Conservation (phyloP, 1,140 invertebrate species). For the Drosophila santomea region DNA sequence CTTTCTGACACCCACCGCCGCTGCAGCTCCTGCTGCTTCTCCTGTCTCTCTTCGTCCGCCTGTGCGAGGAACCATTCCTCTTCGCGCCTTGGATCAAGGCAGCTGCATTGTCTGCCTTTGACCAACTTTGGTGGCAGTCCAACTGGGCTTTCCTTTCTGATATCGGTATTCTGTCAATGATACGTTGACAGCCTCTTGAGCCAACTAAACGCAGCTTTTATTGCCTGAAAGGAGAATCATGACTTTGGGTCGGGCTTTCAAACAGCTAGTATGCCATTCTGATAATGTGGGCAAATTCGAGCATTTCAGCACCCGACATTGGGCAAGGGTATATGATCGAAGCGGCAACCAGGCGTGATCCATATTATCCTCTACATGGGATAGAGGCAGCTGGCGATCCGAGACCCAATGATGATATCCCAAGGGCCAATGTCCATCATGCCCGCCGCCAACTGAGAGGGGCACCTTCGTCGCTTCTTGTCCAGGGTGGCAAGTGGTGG, state of each 20-base stretch:
- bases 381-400: constrained; percentile 1
- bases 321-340: background rate
- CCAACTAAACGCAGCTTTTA: constrained; percentile 12
- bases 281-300: no score
- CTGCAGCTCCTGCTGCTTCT: constrained; percentile 19
- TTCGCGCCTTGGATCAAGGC: constrained; percentile 40
- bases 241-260: background rate
- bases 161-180: constrained; percentile 38
- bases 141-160: constrained; percentile 35
- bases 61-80: constrained; percentile 42
- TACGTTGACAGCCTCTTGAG: constrained; percentile 26
- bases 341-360: constrained; percentile 20
- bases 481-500: constrained; percentile 52
- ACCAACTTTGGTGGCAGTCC: constrained; percentile 34
- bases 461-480: constrained; percentile 62
- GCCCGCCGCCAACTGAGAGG: constrained; percentile 61
- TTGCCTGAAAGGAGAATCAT: constrained; percentile 12
- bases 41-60: constrained; percentile 3
- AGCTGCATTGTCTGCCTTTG: constrained; percentile 52
- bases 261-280: no score
- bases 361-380: background rate
- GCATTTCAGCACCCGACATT: constrained; percentile 7
- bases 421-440: constrained; percentile 44
- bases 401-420: constrained; percentile 25
- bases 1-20: constrained; percentile 50